phyloP scores from a whole-genome alignment of 2,113 vertebrate genomes.

The Ceyx melanurus region DNA sequence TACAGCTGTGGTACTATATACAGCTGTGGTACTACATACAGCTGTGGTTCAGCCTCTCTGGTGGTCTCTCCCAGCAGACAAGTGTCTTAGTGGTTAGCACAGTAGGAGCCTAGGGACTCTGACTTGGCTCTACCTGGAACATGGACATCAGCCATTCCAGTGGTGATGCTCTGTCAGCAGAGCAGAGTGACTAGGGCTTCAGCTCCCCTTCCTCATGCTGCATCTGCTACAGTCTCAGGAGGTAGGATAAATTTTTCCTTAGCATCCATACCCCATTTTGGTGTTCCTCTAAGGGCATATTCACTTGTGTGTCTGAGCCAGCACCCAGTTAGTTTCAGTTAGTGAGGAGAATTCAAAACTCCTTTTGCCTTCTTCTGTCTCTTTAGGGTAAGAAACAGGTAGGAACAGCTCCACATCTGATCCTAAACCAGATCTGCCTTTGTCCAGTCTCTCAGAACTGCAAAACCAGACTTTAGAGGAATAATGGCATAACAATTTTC shows the following conservation, averaged over 20 bases:
- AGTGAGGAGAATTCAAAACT: not conserved
- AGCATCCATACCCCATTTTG: not conserved
- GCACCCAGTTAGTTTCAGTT: not conserved
- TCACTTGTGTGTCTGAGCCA: not conserved
- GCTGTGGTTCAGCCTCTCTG: too few species aligned
- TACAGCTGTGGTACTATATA: too few species aligned
- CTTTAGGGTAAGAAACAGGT: not conserved
- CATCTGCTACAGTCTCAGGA: not conserved
- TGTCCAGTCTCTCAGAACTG: not conserved
- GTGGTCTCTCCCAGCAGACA: too few species aligned
- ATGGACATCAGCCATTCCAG: not conserved
- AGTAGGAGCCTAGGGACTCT: not conserved
- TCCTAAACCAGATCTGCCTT: not conserved
- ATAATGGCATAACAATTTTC: not conserved
- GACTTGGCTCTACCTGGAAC: not conserved
- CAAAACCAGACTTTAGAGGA: not conserved
- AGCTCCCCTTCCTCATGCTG: rapidly evolving
- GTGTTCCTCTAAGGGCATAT: not conserved
- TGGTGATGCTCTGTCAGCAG: not conserved
- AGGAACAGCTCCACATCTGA: not conserved
- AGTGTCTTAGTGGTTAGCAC: too few species aligned
- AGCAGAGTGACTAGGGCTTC: not conserved
- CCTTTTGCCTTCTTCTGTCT: not conserved
- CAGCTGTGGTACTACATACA: too few species aligned
- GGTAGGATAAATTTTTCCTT: not conserved